Percentiles rank a stretch among this genome's conserved stretches.
Conservation (phyloP, 2,888 invertebrate genomes). For the Acanthopleura granulata region DNA sequence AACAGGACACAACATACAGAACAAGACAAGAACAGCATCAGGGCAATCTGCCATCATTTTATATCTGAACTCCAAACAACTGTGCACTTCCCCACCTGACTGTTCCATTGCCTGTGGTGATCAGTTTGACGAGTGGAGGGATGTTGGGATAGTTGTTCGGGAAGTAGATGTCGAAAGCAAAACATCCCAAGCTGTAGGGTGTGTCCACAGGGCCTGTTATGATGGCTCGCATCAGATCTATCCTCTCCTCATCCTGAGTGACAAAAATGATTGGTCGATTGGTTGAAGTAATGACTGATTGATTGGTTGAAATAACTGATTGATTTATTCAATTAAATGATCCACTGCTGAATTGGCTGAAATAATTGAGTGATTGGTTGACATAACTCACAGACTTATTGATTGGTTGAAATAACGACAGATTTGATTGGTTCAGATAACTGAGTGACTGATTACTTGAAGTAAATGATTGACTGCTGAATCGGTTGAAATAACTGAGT, state of each 20-base stretch:
- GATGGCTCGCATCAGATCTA: constrained; percentile 50
- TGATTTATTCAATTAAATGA: background rate
- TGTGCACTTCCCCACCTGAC: constrained; percentile 33
- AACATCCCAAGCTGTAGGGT: constrained; percentile 55
- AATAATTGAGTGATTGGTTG: too few species aligned
- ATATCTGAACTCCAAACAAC: too few species aligned
- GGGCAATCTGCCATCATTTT: too few species aligned
- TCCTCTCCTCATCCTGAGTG: constrained; percentile 48
- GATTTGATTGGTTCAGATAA: too few species aligned
- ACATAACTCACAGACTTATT: too few species aligned
- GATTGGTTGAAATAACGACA: too few species aligned
- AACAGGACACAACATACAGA: too few species aligned
- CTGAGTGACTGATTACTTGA: too few species aligned
- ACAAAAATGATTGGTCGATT: background rate
- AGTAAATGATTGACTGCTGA: too few species aligned
- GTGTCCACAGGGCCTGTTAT: constrained; percentile 53
- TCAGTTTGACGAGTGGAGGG: constrained; percentile 52
- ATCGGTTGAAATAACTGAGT: too few species aligned
- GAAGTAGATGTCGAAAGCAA: constrained; percentile 53
- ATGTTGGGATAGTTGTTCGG: constrained; percentile 47
- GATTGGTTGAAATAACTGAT: background rate
- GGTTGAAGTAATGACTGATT: background rate
- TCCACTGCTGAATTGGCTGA: too few species aligned
- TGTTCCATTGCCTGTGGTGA: constrained; percentile 51
- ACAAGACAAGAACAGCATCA: too few species aligned